A percentile compares a stretch with the other conserved stretches of the same genome.
Conservation (phyloP, 2,797 vertebrate species). For the Crocidura indochinensis region DNA sequence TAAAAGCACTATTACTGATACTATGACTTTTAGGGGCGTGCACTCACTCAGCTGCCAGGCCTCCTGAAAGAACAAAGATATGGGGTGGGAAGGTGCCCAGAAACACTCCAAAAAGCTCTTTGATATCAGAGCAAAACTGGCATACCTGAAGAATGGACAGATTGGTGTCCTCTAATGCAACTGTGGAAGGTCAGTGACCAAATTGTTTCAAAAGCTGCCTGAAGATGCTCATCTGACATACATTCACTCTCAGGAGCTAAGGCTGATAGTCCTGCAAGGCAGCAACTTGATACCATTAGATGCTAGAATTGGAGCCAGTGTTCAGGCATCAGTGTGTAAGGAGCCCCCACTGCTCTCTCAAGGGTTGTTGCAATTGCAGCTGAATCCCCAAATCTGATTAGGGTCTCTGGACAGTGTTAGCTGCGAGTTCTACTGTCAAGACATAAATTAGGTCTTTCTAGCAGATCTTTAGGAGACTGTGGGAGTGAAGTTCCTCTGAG, state of each 20-base stretch:
- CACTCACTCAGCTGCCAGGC: too few species aligned
- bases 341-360: neutral
- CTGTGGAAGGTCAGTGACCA: too few species aligned
- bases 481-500: neutral
- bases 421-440: neutral
- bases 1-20: too few species aligned
- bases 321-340: neutral
- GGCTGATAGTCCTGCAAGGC: neutral
- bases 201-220: neutral
- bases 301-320: neutral
- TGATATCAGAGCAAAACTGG: too few species aligned
- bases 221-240: neutral
- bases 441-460: slow-evolving; percentile 10
- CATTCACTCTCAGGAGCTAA: neutral
- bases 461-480: neutral
- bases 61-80: too few species aligned
- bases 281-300: neutral
- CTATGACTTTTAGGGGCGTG: too few species aligned
- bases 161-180: too few species aligned
- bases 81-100: too few species aligned
- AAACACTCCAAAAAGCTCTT: too few species aligned
- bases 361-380: neutral
- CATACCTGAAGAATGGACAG: too few species aligned
- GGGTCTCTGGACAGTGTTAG: neutral
- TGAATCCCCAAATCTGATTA: neutral